Conservation (phyloP, 2,797 vertebrate species). For the Mastacembelus armatus region DNA sequence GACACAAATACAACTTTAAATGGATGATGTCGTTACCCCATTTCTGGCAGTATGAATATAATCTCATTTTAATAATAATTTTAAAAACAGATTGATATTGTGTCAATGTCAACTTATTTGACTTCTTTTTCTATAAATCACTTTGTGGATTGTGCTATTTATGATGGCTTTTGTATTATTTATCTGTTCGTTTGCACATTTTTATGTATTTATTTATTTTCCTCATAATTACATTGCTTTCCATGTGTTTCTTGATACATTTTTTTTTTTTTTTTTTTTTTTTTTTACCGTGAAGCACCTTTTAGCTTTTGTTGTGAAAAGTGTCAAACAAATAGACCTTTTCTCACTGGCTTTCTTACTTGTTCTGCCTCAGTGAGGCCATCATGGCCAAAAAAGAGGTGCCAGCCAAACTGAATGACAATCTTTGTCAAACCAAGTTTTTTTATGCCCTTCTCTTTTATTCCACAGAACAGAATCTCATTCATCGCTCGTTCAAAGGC, state of each 20-base stretch:
- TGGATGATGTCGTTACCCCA: neutral
- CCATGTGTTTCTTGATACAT: no score
- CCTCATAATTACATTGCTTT: no score
- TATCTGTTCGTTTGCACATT: no score
- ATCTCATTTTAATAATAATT: no score
- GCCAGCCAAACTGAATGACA: constrained; percentile 34
- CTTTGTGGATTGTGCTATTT: no score
- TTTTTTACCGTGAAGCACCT: neutral
- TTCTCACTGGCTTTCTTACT: neutral
- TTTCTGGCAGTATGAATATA: no score
- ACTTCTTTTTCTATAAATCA: no score
- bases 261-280: neutral
- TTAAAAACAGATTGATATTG: no score
- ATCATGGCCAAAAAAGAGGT: constrained; percentile 14
- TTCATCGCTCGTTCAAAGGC: constrained; percentile 31
- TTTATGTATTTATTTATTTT: no score
- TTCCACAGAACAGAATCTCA: constrained; percentile 26
- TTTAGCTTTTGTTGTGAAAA: neutral
- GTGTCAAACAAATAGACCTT: neutral
- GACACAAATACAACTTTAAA: neutral
- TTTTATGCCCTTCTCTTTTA: constrained; percentile 7
- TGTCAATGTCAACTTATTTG: no score
- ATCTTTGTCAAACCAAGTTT: constrained; percentile 23
- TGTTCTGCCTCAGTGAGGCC: constrained; percentile 14
- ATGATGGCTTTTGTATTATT: no score